Percentiles rank a stretch among this genome's conserved stretches.
phyloP scores from a whole-genome alignment of 1,140 invertebrate genomes.

The Scaptomyza graminum region DNA sequence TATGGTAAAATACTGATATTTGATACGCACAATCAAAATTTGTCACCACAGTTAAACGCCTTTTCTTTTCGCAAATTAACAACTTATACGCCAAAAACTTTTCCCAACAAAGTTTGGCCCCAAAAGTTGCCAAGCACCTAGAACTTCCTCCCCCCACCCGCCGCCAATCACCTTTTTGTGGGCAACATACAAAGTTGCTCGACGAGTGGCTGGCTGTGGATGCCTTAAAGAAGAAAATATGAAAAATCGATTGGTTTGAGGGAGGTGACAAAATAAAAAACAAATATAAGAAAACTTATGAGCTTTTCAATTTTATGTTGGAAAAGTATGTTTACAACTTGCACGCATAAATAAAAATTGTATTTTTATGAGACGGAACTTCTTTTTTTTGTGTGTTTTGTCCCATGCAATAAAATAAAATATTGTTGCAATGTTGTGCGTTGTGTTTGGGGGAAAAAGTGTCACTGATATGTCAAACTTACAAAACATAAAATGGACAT shows the following conservation, averaged over 20 bases:
- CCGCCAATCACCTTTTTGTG: slow-evolving; percentile 26
- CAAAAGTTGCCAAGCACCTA: slow-evolving; percentile 65
- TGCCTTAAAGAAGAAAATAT: slow-evolving; percentile 46
- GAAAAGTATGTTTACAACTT: slow-evolving; percentile 76
- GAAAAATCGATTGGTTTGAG: slow-evolving; percentile 42
- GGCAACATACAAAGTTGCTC: slow-evolving; percentile 69
- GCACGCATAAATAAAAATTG: slow-evolving; percentile 69
- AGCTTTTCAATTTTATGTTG: slow-evolving; percentile 72
- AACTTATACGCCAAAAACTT: slow-evolving; percentile 76
- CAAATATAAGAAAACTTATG: slow-evolving; percentile 43
- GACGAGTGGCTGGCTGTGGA: slow-evolving; percentile 15
- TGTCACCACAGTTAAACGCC: slow-evolving; percentile 63
- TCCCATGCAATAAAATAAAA: slow-evolving; percentile 73
- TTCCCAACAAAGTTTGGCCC: slow-evolving; percentile 55
- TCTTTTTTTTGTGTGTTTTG: slow-evolving; percentile 14
- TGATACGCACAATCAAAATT: slow-evolving; percentile 38
- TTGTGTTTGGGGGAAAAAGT: slow-evolving; percentile 39
- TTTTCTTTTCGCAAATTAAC: slow-evolving; percentile 78
- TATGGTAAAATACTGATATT: slow-evolving; percentile 15
- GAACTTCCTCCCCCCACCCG: slow-evolving; percentile 8
- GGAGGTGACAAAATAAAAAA: slow-evolving; percentile 21
- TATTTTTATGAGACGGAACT: slow-evolving; percentile 67
- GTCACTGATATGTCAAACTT: slow-evolving; percentile 81
- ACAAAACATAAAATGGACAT: slow-evolving; percentile 72
- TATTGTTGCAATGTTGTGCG: slow-evolving; percentile 67